These are phyloP conservation scores for Mustela lutreola DNA, from an alignment of 2,113 vertebrate genomes.

Conservation along the genomic window DNA sequence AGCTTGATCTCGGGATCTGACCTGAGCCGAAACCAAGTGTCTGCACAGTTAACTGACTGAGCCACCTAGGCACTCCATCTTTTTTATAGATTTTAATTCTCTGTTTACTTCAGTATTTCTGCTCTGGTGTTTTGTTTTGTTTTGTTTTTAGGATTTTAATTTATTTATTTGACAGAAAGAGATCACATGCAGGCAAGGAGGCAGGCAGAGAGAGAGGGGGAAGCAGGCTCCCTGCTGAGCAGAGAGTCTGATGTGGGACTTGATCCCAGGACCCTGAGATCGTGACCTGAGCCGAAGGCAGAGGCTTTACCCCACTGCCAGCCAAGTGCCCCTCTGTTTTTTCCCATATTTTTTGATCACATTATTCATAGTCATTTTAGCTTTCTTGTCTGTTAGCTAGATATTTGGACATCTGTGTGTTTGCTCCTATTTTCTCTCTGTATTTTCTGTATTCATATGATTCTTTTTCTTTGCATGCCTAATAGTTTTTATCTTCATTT, in stretches of 20 bases:
- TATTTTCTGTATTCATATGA: background rate
- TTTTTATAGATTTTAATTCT: slow-evolving; percentile 25
- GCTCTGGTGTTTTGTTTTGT: too few relatives aligned
- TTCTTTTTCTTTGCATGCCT: background rate
- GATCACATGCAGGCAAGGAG: too few relatives aligned
- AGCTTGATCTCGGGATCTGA: background rate
- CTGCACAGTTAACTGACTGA: background rate
- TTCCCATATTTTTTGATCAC: background rate
- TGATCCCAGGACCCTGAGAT: too few relatives aligned
- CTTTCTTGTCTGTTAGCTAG: background rate
- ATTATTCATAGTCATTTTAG: background rate
- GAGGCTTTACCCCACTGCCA: too few relatives aligned
- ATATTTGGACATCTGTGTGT: background rate
- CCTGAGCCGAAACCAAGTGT: background rate
- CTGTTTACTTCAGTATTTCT: background rate
- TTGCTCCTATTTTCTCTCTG: background rate
- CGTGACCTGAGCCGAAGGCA: too few relatives aligned
- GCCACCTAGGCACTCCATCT: background rate
- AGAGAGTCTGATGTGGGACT: too few relatives aligned
- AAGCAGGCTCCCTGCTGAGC: too few relatives aligned
- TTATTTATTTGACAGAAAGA: too few relatives aligned
- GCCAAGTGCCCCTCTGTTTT: background rate
- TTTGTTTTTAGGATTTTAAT: too few relatives aligned
- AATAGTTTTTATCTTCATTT: background rate
- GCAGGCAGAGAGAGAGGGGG: too few relatives aligned